These are phyloP conservation scores for Anas bernieri DNA, from an alignment of 2,797 vertebrate species.

Conservation along the genomic window DNA sequence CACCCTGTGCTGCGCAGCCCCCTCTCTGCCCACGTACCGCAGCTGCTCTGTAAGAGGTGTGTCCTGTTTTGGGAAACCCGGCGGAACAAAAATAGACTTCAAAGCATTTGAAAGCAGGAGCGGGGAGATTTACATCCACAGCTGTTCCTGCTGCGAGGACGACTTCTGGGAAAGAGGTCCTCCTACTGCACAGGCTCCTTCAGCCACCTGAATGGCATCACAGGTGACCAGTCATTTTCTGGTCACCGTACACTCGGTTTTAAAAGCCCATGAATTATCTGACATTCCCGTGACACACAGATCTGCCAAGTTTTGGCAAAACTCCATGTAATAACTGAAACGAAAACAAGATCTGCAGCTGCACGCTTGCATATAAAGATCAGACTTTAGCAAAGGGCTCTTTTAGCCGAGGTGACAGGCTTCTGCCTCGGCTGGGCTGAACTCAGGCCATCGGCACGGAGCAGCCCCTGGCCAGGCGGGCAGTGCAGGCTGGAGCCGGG, in stretches of 20 bases:
- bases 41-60: neutral
- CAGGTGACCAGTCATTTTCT: fast-evolving
- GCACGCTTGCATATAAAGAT: too few relatives aligned
- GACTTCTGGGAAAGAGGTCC: neutral
- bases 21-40: neutral
- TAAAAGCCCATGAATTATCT: fast-evolving
- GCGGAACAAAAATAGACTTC: neutral
- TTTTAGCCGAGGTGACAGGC: neutral
- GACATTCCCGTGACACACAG: neutral
- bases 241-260: neutral
- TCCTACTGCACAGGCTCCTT: fast-evolving
- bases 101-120: neutral
- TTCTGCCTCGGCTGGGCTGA: neutral
- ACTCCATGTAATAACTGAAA: neutral
- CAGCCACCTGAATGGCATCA: fast-evolving
- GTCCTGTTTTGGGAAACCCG: neutral
- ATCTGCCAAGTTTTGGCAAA: neutral
- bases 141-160: neutral
- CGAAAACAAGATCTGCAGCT: neutral
- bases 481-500: neutral
- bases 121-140: neutral
- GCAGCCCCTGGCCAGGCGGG: neutral
- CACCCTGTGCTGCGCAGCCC: fast-evolving
- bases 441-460: neutral
- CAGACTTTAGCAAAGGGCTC: neutral